These are phyloP conservation scores for Sebastes nivosus DNA, from an alignment of 2,797 vertebrate species.

Conservation along the genomic window DNA sequence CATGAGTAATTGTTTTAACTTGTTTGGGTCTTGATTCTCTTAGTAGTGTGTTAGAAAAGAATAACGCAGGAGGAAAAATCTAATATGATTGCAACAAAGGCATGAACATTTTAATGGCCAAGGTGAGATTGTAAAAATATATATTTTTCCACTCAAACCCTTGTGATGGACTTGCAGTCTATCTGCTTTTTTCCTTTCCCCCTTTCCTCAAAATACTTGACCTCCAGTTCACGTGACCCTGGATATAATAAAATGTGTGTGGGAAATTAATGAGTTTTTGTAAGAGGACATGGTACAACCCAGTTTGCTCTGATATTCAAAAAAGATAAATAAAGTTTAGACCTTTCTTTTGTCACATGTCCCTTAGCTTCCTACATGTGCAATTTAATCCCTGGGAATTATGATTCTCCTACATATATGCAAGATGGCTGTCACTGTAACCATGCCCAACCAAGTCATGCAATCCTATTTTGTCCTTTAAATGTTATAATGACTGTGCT, in stretches of 20 bases:
- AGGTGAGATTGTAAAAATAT: background rate
- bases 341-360: constrained; percentile 19
- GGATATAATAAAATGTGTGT: background rate
- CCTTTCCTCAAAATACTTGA: constrained; percentile 2
- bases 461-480: constrained; percentile 82
- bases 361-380: background rate
- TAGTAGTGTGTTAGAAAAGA: constrained; percentile 23
- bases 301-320: constrained; percentile 15
- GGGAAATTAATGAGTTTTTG: background rate
- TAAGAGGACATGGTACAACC: background rate
- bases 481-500: constrained; percentile 82
- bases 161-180: background rate
- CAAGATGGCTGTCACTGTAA: constrained; percentile 55
- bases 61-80: constrained; percentile 3
- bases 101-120: background rate
- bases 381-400: constrained; percentile 24
- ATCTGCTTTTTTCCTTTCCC: background rate
- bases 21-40: constrained; percentile 60
- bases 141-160: background rate
- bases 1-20: constrained; percentile 78
- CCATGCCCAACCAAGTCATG: constrained; percentile 65
- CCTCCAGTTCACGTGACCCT: constrained; percentile 13
- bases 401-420: constrained; percentile 13
- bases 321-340: background rate
- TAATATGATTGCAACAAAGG: background rate